Evolutionary conservation across 2,888 invertebrate genomes (phyloP), one percentile per base, ranked within the genome.

Genomic region (Pheosia tremula): DNA sequence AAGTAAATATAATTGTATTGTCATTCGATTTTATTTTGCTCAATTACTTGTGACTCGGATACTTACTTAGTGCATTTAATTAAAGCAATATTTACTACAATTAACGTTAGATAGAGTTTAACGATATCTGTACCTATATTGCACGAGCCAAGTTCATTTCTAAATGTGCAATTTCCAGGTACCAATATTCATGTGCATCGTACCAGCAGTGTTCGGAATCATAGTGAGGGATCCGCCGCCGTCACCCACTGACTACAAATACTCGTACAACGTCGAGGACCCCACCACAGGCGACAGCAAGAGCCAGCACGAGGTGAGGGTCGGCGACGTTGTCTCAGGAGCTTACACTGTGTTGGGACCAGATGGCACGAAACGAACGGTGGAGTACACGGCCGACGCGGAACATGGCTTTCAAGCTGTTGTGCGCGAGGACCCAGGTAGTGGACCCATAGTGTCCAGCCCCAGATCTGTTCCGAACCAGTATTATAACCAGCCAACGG

Each of bases 351-450:
- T 93, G 3, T 67, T 92, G n/a, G 92, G 93, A 43, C 88, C 93
- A 9, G 94, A 94, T 62, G 93, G 94, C 1, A 88, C 83, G 0
- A 90, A 88, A 62, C 83, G 94, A 2, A 91, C 86, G 2, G 94
- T 94, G 1, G 86, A 92, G 60, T 94, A 94, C 71, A 90, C 88
- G 0, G 91, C 93, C n/a, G 95, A 94, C 63, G 84, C 94, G 0
- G 80, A 87, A 64, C 86, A 91, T 60, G 95, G 95, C 10, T 95
- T 94, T 82, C 91, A 93, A 75, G 95, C 95, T 37, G 86, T 93
- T 0, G 82, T 95, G 1, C 86, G 87, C 50, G 90, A 88, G 64
- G 94, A 94, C 65, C 92, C 93, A 24, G 75, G 81, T 5, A 75
- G 65, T 56, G 63, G 55, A 4, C 71, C 75, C 36, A 47, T 62